Conservation (phyloP, 2,888 invertebrate species). For the Trissolcus japonicus region DNA sequence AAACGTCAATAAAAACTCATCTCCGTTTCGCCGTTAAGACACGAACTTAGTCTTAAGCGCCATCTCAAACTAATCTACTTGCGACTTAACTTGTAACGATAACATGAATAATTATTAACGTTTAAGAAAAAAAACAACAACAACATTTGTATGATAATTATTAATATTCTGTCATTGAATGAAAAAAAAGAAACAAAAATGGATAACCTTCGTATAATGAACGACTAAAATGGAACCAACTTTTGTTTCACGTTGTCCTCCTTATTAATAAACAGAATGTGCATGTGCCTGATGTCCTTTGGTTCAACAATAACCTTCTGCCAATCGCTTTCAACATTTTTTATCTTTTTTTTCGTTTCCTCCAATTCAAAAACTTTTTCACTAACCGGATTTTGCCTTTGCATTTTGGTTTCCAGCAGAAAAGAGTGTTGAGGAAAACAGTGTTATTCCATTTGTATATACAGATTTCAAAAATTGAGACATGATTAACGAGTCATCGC, state of each 20-base stretch:
- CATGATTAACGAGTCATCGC: constrained; percentile 50
- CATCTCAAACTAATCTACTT: constrained; percentile 51
- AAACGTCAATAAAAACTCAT: constrained; percentile 48
- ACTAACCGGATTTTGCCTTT: constrained; percentile 57
- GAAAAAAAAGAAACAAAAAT: constrained; percentile 31
- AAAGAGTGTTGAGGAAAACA: neutral
- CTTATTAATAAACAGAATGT: constrained; percentile 76
- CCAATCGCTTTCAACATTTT: constrained; percentile 55
- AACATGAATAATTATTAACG: constrained; percentile 48
- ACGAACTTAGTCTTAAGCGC: constrained; percentile 50
- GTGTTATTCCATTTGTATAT: neutral
- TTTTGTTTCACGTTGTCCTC: constrained; percentile 73
- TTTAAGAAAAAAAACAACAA: constrained; percentile 28
- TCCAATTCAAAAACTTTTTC: constrained; percentile 5
- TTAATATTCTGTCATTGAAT: constrained; percentile 54
- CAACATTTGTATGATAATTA: constrained; percentile 57
- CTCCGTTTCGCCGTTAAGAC: constrained; percentile 58
- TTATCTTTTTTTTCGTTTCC: constrained; percentile 21
- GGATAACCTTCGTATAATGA: constrained; percentile 57
- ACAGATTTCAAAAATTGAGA: constrained; percentile 2
- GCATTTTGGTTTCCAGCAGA: constrained; percentile 69
- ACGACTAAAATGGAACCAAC: constrained; percentile 59
- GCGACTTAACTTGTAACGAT: constrained; percentile 57
- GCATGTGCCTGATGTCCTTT: constrained; percentile 76
- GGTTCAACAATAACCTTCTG: constrained; percentile 65